Evolutionary conservation across 2,113 vertebrate genomes (phyloP), one percentile per base, ranked within the genome.

Genomic region (Saccopteryx bilineata): DNA sequence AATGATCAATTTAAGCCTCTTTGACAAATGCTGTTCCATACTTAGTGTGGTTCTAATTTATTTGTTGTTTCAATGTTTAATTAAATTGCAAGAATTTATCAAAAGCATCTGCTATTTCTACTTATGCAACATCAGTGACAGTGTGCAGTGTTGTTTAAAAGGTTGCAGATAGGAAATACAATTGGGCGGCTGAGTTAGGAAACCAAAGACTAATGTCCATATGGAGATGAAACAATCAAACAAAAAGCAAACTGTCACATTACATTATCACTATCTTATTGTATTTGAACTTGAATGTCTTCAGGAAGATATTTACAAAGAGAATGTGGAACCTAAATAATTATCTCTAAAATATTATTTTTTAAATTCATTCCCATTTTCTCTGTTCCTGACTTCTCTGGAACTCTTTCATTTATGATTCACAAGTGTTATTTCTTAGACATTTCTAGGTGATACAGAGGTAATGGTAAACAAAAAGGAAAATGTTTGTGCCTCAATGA

Each of bases 251-350:
- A 31, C 31, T 8, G 19, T 66, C 24, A 58, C 7, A 78, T 33
- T 2, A n/a, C 9, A 56, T 48, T 18, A 71, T 61, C 28, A 48
- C 13, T 66, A 5, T 2, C 52, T 90, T 7, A 4, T 60, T 76
- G 58, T 56, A 75, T 91, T 92, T 91, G 52, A 94, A 82, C 80
- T 90, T 83, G n/a, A 89, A 92, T 56, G 66, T 92, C 24, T 69
- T 69, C 48, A 96, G 68, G 15, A 76, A 89, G 72, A 82, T 5
- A 52, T 92, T 91, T 89, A 10, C 69, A 82, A 88, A 89, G 56
- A 93, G 18, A 79, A 96, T 74, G 4, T 74, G 8, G 28, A 65
- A 54, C 3, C 91, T 94, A 69, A 87, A 81, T 11, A 87, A 86
- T 85, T 72, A 60, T 75, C 21, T 71, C 71, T 60, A 68, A 96